Percentiles rank a stretch among this genome's conserved stretches.
phyloP scores from a whole-genome alignment of 1,140 invertebrate genomes.

The Drosophila dunni region DNA sequence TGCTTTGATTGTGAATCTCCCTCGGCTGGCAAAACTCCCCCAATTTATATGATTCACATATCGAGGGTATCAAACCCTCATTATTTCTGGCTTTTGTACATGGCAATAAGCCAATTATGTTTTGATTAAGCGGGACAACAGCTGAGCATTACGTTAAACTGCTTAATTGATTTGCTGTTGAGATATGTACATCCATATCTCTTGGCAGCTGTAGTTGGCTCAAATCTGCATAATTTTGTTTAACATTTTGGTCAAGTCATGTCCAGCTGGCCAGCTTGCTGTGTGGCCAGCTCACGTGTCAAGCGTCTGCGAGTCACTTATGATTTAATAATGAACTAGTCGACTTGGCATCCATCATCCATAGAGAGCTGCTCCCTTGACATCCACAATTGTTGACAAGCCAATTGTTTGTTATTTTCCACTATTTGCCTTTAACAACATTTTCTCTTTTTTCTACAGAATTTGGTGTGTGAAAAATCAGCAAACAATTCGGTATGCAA shows the following conservation, averaged over 20 bases:
- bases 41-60: conserved; percentile 19
- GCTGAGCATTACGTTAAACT: conserved; percentile 29
- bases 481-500: conserved; percentile 46
- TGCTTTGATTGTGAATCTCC: conserved; percentile 44
- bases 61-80: conserved; percentile 68
- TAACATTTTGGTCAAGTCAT: conserved; percentile 57
- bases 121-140: conserved; percentile 61
- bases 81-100: conserved; percentile 76
- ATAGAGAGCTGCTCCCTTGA: conserved; percentile 68
- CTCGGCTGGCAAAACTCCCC: conserved; percentile 17
- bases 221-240: conserved; percentile 59
- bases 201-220: conserved; percentile 48
- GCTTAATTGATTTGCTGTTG: conserved; percentile 62
- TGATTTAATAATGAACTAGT: conserved; percentile 80
- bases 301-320: conserved; percentile 38
- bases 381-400: conserved; percentile 67
- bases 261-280: conserved; percentile 53
- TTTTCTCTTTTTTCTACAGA: conserved; percentile 44
- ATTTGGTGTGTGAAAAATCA: conserved; percentile 55
- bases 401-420: conserved; percentile 68
- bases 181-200: conserved; percentile 45
- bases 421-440: neutral
- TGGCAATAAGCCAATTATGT: conserved; percentile 75
- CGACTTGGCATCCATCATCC: conserved; percentile 37
- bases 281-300: conserved; percentile 74